These are phyloP conservation scores for Scaptomyza hsui DNA, from an alignment of 1,140 invertebrate species.

Conservation along the genomic window DNA sequence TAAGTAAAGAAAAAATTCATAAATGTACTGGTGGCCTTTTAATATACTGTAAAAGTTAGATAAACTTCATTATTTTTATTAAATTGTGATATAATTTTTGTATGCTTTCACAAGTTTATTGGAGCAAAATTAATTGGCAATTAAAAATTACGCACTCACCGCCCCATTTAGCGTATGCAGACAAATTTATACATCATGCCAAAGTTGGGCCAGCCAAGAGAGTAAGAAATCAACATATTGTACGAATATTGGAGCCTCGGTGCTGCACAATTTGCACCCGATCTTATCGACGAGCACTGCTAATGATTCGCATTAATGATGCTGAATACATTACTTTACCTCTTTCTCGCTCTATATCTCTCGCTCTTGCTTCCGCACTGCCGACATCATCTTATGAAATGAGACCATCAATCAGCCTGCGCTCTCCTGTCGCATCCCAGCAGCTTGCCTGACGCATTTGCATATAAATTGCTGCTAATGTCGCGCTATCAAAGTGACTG, in stretches of 20 bases:
- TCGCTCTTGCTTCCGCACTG: slow-evolving; percentile 7
- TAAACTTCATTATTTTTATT: not conserved
- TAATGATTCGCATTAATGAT: slow-evolving; percentile 82
- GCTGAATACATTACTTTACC: slow-evolving; percentile 45
- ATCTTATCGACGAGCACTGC: slow-evolving; percentile 75
- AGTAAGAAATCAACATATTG: not conserved
- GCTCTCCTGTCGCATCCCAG: slow-evolving; percentile 25
- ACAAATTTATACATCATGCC: slow-evolving; percentile 52
- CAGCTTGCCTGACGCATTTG: slow-evolving; percentile 62
- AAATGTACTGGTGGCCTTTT: too few relatives aligned
- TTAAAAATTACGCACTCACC: slow-evolving; percentile 74
- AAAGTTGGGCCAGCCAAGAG: not conserved
- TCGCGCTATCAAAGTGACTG: slow-evolving; percentile 81
- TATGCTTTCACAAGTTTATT: slow-evolving; percentile 66
- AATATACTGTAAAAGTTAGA: not conserved
- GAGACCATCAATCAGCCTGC: slow-evolving; percentile 73
- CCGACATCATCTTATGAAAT: slow-evolving; percentile 63
- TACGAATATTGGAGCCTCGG: slow-evolving; percentile 20
- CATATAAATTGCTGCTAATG: slow-evolving; percentile 84
- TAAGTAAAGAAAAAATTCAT: too few relatives aligned
- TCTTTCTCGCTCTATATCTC: slow-evolving; percentile 2
- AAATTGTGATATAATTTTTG: not conserved
- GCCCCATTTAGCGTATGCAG: slow-evolving; percentile 43
- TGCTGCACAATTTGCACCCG: slow-evolving; percentile 73
- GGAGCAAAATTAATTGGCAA: slow-evolving; percentile 71